Evolutionary conservation across 2,888 invertebrate species (phyloP), one percentile per base, ranked within the genome.

Genomic region (Volucella inflata): DNA sequence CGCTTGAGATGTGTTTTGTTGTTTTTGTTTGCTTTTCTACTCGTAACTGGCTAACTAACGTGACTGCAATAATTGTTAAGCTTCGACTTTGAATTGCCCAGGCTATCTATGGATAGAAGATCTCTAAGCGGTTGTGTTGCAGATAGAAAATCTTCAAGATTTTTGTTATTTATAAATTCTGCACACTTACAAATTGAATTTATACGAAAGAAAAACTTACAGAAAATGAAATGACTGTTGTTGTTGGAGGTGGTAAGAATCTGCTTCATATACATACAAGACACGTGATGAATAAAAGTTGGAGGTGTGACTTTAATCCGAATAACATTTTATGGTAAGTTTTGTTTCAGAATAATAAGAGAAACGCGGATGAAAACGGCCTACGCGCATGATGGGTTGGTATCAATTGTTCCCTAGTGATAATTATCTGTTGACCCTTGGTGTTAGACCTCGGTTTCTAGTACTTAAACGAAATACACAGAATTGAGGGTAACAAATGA

Each of bases 41-140:
- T 46, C 17, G 44, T 44, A 9, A 38, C 50, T 46, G 14, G 16
- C n/a, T 70, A 79, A 60, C 57, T 84, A 80, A 84, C 84, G 80
- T 84, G 84, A 84, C 80, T 84, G 80, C 75, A 80, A 84, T 84
- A 79, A 65, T 84, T 75, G 64, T 64, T 59, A 64, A 53, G 46
- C 71, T 72, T 75, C 36, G 46, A 57, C 30, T 30, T 76, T 60
- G 42, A 62, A 75, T 80, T 74, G 68, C 53, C 62, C 51, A 68
- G 83, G 74, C 83, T 74, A 67, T 77, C 48, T 62, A 53, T 44
- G 68, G 79, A 57, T 57, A 62, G 65, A 53, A 75, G 75, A 80
- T 84, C 84, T 70, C 21, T 51, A 16, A 10, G 12, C 16, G 8
- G 11, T 8, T n/a, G 16, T 30, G 46, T n/a, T 11, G 65, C 67